Conservation (phyloP, 2,113 vertebrate species). For the Platichthys stellatus region DNA sequence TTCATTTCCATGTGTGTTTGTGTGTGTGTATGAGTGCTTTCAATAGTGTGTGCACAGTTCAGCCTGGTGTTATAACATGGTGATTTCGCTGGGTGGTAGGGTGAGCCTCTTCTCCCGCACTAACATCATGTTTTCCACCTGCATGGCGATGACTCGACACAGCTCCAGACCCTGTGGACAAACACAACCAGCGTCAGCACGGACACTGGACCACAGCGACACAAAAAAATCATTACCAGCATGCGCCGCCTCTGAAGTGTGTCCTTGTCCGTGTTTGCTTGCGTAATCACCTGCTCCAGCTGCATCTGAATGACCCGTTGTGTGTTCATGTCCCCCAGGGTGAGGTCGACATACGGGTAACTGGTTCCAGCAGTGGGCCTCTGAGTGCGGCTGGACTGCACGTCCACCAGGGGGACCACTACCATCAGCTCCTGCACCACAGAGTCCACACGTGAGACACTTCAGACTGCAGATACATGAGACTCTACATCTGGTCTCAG, state of each 20-base stretch:
- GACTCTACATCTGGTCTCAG: conserved; percentile 1
- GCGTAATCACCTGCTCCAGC: conserved; percentile 88
- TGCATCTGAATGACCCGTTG: conserved; percentile 91
- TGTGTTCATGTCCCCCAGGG: conserved; percentile 84
- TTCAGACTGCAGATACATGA: background rate
- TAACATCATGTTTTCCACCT: conserved; percentile 90
- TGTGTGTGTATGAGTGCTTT: background rate
- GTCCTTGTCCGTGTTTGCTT: conserved; percentile 10
- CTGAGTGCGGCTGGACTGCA: conserved; percentile 92
- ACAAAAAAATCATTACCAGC: background rate
- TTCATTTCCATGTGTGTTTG: background rate
- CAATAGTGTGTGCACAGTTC: background rate
- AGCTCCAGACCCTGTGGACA: conserved; percentile 90
- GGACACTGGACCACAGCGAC: background rate
- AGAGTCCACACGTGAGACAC: conserved; percentile 23
- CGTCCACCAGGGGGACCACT: conserved; percentile 88
- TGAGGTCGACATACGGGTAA: conserved; percentile 93
- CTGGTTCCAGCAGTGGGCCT: conserved; percentile 86
- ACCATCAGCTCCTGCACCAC: conserved; percentile 85
- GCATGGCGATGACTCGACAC: conserved; percentile 92
- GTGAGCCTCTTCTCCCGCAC: conserved; percentile 90
- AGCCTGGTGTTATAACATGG: conserved; percentile 85
- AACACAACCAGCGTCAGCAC: conserved; percentile 11
- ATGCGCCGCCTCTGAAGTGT: background rate
- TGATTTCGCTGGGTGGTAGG: conserved; percentile 95